Evolutionary conservation across 2,113 vertebrate genomes (phyloP).

Genomic region (Scortum barcoo): DNA sequence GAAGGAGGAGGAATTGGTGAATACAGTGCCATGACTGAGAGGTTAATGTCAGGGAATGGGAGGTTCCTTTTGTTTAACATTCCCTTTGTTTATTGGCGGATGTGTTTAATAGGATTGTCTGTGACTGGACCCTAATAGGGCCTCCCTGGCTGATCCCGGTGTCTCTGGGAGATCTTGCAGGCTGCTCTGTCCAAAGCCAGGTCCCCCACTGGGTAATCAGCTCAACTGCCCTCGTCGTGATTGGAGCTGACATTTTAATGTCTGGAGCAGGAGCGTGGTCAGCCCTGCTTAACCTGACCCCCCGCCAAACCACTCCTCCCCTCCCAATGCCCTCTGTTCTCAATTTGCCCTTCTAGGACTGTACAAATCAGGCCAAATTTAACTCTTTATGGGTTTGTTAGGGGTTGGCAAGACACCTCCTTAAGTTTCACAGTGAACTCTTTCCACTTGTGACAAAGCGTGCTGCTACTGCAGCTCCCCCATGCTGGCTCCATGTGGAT

Average conservation of each 20-base stretch:
- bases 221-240: conserved; percentile 86
- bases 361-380: conserved; percentile 88
- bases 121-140: conserved; percentile 86
- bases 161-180: conserved; percentile 82
- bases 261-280: conserved; percentile 86
- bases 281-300: conserved; percentile 87
- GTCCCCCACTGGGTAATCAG: conserved; percentile 85
- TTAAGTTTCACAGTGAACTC: conserved; percentile 80
- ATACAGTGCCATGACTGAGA: conserved; percentile 77
- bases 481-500: conserved; percentile 62
- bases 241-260: conserved; percentile 90
- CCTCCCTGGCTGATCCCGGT: conserved; percentile 76
- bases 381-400: conserved; percentile 89
- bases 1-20: conserved; percentile 58
- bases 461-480: conserved; percentile 29
- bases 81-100: conserved; percentile 88
- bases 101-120: conserved; percentile 88
- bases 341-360: conserved; percentile 86
- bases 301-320: conserved; percentile 59
- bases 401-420: conserved; percentile 66
- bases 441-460: conserved; percentile 62
- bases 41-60: conserved; percentile 85
- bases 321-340: conserved; percentile 76
- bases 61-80: conserved; percentile 89
- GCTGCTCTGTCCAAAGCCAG: conserved; percentile 79